phyloP scores from a whole-genome alignment of 2,113 vertebrate species.

The Sander vitreus region DNA sequence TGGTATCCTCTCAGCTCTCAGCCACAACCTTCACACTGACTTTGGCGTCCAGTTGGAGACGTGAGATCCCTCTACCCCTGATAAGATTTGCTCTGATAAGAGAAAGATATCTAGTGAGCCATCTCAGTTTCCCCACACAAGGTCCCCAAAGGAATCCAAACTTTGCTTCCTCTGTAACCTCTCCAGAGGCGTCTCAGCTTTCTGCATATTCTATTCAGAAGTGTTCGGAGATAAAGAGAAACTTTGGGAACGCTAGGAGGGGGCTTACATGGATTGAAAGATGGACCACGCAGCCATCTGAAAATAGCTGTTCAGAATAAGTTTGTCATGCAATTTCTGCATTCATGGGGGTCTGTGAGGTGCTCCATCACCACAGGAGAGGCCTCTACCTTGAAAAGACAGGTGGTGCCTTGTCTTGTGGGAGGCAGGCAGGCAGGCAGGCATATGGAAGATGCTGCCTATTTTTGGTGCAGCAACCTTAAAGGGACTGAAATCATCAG shows the following conservation, averaged over 20 bases:
- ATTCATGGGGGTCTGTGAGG: constrained; percentile 38
- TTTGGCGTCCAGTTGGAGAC: constrained; percentile 47
- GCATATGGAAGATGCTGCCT: constrained; percentile 35
- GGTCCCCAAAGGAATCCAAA: constrained; percentile 30
- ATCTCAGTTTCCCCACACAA: constrained; percentile 20
- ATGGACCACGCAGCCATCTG: constrained; percentile 42
- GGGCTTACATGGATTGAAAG: constrained; percentile 20
- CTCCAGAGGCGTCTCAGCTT: constrained; percentile 25
- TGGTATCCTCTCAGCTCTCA: constrained; percentile 9
- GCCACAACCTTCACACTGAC: constrained; percentile 53
- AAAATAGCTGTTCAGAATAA: constrained; percentile 40
- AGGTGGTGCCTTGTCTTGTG: constrained; percentile 38
- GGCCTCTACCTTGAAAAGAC: constrained; percentile 61
- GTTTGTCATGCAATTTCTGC: constrained; percentile 41
- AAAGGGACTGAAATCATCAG: constrained; percentile 11
- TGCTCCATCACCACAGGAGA: constrained; percentile 51
- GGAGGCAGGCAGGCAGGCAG: constrained; percentile 25
- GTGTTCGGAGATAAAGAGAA: constrained; percentile 14
- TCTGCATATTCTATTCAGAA: constrained; percentile 50
- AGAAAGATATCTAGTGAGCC: constrained; percentile 34
- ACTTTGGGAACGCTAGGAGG: neutral
- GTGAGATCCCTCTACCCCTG: constrained; percentile 36
- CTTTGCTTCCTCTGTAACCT: constrained; percentile 22
- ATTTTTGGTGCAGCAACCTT: constrained; percentile 16
- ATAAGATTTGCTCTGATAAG: constrained; percentile 56